phyloP scores from a whole-genome alignment of 2,113 vertebrate species.

The Solea solea region DNA sequence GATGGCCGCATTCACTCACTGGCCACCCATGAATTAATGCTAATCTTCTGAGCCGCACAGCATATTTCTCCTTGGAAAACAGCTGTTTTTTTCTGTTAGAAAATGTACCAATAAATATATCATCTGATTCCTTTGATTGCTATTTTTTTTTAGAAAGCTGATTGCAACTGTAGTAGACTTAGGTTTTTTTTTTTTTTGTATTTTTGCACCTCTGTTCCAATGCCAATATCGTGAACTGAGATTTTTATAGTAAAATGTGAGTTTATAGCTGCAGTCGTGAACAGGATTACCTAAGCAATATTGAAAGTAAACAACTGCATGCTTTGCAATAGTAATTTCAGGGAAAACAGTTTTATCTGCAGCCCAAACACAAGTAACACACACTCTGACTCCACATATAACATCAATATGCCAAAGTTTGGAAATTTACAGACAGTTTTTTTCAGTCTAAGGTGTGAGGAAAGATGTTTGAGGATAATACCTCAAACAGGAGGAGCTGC shows the following conservation, averaged over 20 bases:
- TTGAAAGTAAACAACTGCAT: slow-evolving; percentile 24
- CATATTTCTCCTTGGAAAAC: slow-evolving; percentile 29
- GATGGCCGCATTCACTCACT: slow-evolving; percentile 15
- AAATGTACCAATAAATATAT: slow-evolving; percentile 20
- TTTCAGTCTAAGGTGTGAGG: slow-evolving; percentile 22
- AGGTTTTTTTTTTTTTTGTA: background rate
- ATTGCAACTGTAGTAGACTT: slow-evolving; percentile 7
- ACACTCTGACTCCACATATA: slow-evolving; percentile 21
- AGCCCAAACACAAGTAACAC: slow-evolving; percentile 15
- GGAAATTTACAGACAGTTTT: slow-evolving; percentile 37
- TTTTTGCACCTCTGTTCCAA: background rate
- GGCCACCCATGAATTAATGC: slow-evolving; percentile 22
- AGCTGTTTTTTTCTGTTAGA: slow-evolving; percentile 22
- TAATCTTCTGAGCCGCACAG: slow-evolving; percentile 44
- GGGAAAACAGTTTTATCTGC: slow-evolving; percentile 14
- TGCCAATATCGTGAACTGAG: slow-evolving; percentile 16
- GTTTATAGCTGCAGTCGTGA: background rate
- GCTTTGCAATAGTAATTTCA: slow-evolving; percentile 4
- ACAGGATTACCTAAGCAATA: slow-evolving; percentile 24
- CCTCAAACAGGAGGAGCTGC: slow-evolving; percentile 20
- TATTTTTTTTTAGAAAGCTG: slow-evolving; percentile 18
- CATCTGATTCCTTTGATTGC: slow-evolving; percentile 16
- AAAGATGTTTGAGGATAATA: slow-evolving; percentile 45
- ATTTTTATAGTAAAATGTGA: slow-evolving; percentile 13
- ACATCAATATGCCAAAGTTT: slow-evolving; percentile 9